Conservation (phyloP, 2,888 invertebrate genomes). For the Lithosia quadra region DNA sequence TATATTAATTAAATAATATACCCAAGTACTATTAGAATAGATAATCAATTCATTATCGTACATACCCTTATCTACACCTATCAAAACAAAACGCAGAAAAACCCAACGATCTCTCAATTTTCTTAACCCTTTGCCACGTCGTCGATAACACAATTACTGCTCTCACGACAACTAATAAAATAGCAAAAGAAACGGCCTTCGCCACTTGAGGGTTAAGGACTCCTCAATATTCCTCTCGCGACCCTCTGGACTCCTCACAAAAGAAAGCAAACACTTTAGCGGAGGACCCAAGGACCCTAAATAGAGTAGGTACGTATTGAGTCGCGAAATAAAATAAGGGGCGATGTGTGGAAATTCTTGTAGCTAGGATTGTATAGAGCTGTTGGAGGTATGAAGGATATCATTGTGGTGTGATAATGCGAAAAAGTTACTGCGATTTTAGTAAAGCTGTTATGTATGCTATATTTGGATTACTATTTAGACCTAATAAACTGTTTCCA, state of each 20-base stretch:
- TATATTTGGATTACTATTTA: too few relatives aligned
- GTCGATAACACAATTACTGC: constrained; percentile 74
- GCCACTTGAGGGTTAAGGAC: constrained; percentile 77
- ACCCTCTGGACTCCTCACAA: constrained; percentile 74
- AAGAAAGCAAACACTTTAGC: constrained; percentile 81
- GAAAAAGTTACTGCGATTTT: neutral
- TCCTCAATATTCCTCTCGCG: constrained; percentile 81
- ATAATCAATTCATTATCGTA: neutral
- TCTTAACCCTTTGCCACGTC: constrained; percentile 22
- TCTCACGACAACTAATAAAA: constrained; percentile 84
- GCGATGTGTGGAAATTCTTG: constrained; percentile 69
- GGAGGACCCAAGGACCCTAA: constrained; percentile 67
- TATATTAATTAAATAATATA: too few relatives aligned
- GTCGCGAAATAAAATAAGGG: constrained; percentile 85
- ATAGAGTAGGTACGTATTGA: constrained; percentile 86
- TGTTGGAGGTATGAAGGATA: neutral
- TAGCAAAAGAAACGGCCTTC: constrained; percentile 78
- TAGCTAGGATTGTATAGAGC: constrained; percentile 21
- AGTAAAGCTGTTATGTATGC: too few relatives aligned
- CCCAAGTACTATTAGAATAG: neutral
- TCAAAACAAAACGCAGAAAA: constrained; percentile 20
- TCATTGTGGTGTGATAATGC: constrained; percentile 5
- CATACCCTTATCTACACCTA: constrained; percentile 2
- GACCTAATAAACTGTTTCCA: too few relatives aligned
- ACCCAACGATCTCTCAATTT: constrained; percentile 17